Base-by-base conservation (phyloP, 2,113 vertebrate species). In the Galemys pyrenaicus region DNA sequence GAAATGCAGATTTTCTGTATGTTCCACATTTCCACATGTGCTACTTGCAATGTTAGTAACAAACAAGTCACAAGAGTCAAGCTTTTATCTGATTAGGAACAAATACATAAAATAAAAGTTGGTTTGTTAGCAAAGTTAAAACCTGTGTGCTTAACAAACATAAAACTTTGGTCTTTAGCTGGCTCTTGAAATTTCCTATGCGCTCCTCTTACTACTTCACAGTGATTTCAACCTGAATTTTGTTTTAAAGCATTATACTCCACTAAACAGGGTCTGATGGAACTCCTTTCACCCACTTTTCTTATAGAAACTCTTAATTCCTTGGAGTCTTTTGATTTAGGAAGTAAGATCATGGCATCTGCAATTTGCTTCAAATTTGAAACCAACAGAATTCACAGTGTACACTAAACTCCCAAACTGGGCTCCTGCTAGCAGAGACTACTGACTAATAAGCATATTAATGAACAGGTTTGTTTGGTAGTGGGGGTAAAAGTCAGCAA, bases 1-100 rank as follows among this genome's bases (percentile, higher is more conserved):
- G 30, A 74, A 82, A 79, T 77, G 79, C 17, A 83, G 73, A 74
- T 81, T 93, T 65, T 94, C 54, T 64, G 26, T 60, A 62, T 51
- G 51, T 71, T 93, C 28, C 71, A 80, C 67, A 92, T 85, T 95
- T 87, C n/a, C 58, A 77, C 2, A 73, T 5, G 30, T 54, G 90
- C 24, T 71, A 68, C 30, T 86, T 65, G 24, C 9, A 75, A n/a
- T 75, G 35, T 44, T 91, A 89, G 30, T 85, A 87, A 81, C 37
- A 89, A 90, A 92, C 22, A 32, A 74, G 24, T 74, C 41, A 46
- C 15, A 51, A 87, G 30, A 82, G 19, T 19, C 68, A 20, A 83
- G 58, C 4, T 81, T 62, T 84, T 78, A 30, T 90, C 44, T 58
- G 41, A 85, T 3, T 37, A 67, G 39, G 17, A 84, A 82, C 15